A percentile compares a stretch with the other conserved stretches of the same genome.
These are phyloP conservation scores for Tokudaia tokunoshimensis DNA, from an alignment of 2,797 vertebrate genomes.

Conservation along the genomic window DNA sequence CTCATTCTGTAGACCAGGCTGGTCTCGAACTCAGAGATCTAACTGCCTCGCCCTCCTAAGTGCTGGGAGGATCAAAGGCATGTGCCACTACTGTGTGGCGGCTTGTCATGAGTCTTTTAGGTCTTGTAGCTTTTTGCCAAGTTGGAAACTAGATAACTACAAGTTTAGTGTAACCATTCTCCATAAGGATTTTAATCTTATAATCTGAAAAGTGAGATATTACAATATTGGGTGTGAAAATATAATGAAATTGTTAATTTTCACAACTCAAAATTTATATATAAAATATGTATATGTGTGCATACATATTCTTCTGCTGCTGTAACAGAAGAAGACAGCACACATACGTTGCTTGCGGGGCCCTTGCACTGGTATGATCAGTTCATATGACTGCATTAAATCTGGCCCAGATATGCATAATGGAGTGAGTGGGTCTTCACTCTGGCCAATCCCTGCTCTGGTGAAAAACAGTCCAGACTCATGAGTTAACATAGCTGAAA, in stretches of 20 bases:
- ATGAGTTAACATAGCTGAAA: neutral
- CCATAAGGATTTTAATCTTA: neutral
- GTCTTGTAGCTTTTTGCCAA: neutral
- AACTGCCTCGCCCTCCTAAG: neutral
- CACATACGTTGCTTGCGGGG: too few species aligned
- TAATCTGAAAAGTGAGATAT: neutral
- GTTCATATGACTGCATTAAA: neutral
- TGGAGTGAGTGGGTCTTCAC: neutral
- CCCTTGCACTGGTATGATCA: neutral
- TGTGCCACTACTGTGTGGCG: neutral
- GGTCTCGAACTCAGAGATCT: neutral
- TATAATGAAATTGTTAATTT: neutral
- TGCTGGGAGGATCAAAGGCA: neutral
- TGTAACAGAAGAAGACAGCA: neutral
- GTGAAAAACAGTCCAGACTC: neutral
- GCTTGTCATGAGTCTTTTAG: neutral
- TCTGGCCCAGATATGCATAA: neutral
- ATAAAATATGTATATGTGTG: neutral
- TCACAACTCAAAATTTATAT: neutral
- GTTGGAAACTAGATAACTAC: neutral
- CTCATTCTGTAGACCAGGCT: neutral
- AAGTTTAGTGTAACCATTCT: neutral
- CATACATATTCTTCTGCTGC: neutral
- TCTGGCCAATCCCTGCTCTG: neutral
- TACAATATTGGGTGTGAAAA: neutral